These are phyloP conservation scores for Cylloceria caligata DNA, from an alignment of 2,888 invertebrate genomes.

Conservation along the genomic window DNA sequence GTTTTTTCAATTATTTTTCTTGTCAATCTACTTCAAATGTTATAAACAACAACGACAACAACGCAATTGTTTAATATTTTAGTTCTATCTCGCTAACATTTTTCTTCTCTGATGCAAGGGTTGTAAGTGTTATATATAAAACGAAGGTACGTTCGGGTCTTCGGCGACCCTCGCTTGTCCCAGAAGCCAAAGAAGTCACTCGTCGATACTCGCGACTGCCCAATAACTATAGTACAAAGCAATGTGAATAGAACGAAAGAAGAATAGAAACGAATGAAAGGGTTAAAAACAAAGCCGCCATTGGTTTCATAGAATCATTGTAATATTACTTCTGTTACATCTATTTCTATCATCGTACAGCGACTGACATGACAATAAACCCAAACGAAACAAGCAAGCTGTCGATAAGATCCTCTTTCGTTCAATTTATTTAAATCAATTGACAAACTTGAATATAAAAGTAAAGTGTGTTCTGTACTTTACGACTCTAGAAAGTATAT, in stretches of 20 bases:
- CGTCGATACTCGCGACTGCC: slow-evolving; percentile 45
- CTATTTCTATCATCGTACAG: slow-evolving; percentile 18
- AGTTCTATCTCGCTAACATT: neutral
- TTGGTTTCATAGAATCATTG: neutral
- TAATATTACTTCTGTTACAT: slow-evolving; percentile 33
- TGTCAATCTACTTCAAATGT: neutral
- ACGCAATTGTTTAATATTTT: slow-evolving; percentile 6
- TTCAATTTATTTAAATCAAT: neutral
- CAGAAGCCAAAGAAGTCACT: slow-evolving; percentile 80
- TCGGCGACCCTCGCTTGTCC: slow-evolving; percentile 81
- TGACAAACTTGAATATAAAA: too few relatives aligned
- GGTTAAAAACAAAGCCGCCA: neutral
- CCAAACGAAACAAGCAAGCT: slow-evolving; percentile 31
- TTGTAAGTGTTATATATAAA: neutral
- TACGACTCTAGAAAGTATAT: too few relatives aligned
- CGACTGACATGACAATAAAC: slow-evolving; percentile 57
- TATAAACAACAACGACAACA: neutral
- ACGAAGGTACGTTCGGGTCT: slow-evolving; percentile 77
- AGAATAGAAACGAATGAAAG: slow-evolving; percentile 41
- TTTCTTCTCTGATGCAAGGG: neutral
- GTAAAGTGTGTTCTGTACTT: too few relatives aligned
- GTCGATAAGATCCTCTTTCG: slow-evolving; percentile 3
- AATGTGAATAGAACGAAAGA: slow-evolving; percentile 16
- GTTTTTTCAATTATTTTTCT: neutral
- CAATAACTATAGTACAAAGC: slow-evolving; percentile 8